These are phyloP conservation scores for Ophion ventricosus DNA, from an alignment of 2,888 invertebrate genomes.

Conservation along the genomic window DNA sequence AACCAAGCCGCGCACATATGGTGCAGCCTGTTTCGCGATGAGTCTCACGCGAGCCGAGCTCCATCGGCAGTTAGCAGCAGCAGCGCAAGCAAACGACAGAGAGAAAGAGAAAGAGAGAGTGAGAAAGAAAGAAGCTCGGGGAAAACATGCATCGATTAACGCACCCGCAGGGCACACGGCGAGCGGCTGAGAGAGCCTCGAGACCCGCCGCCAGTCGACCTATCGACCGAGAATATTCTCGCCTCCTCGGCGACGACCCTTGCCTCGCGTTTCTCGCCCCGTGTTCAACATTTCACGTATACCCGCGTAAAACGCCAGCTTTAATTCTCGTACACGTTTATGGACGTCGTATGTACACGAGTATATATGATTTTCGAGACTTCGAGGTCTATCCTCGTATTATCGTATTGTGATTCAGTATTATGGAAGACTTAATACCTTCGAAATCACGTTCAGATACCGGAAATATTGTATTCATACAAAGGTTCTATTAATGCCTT, in stretches of 20 bases:
- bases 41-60: constrained; percentile 42
- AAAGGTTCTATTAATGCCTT: too few species aligned
- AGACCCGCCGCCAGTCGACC: constrained; percentile 65
- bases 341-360: constrained; percentile 13
- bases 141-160: constrained; percentile 68
- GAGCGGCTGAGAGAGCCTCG: constrained; percentile 49
- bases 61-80: constrained; percentile 33
- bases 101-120: constrained; percentile 28
- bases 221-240: constrained; percentile 67
- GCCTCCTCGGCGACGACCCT: constrained; percentile 60
- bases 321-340: constrained; percentile 12
- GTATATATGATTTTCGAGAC: not conserved
- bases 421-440: too few species aligned
- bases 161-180: constrained; percentile 62
- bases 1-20: constrained; percentile 24
- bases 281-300: constrained; percentile 45
- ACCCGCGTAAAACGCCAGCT: not conserved
- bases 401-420: too few species aligned
- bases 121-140: constrained; percentile 32
- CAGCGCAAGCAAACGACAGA: constrained; percentile 31
- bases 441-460: too few species aligned
- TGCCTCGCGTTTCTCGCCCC: constrained; percentile 55
- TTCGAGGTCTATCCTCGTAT: too few species aligned
- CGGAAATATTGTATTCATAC: too few species aligned
- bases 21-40: constrained; percentile 8